Percentiles rank a stretch among this genome's conserved stretches.
Evolutionary conservation across 35 echinoderm and acorn worm species (phyloP).

Genomic region (Ptychodera flava): DNA sequence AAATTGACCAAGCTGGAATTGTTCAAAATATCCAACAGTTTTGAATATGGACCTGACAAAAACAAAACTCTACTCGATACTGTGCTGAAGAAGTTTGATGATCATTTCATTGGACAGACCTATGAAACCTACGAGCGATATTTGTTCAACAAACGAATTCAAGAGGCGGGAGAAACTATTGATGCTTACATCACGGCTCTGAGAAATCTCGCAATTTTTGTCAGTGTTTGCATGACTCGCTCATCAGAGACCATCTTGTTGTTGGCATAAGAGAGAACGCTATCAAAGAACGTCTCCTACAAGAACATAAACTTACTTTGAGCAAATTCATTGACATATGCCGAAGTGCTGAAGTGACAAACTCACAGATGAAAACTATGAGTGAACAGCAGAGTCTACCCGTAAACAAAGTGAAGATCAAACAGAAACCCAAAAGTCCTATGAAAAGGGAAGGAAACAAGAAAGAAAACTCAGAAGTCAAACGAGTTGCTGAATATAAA

Average conservation of each 20-base stretch:
- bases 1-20: constrained; percentile 27
- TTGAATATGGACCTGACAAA: constrained; percentile 32
- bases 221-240: constrained; percentile 21
- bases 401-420: not conserved
- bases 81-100: constrained; percentile 4
- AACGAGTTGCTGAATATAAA: constrained; percentile 29
- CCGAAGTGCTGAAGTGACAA: constrained; percentile 18
- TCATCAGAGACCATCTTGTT: constrained; percentile 23
- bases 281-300: constrained; percentile 15
- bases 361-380: not conserved
- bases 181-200: constrained; percentile 38
- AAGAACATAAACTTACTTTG: constrained; percentile 21
- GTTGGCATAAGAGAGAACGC: not conserved
- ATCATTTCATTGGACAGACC: constrained; percentile 41
- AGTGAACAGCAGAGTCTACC: not conserved
- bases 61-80: constrained; percentile 11
- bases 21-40: constrained; percentile 15
- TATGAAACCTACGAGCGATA: constrained; percentile 56
- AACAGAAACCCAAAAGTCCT: not conserved
- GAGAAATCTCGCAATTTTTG: constrained; percentile 28
- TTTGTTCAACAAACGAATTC: constrained; percentile 45
- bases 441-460: not conserved
- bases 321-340: constrained; percentile 13
- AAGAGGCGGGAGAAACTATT: constrained; percentile 42
- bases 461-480: not conserved